phyloP scores from a whole-genome alignment of 1,140 invertebrate genomes.

The Manduca sexta region DNA sequence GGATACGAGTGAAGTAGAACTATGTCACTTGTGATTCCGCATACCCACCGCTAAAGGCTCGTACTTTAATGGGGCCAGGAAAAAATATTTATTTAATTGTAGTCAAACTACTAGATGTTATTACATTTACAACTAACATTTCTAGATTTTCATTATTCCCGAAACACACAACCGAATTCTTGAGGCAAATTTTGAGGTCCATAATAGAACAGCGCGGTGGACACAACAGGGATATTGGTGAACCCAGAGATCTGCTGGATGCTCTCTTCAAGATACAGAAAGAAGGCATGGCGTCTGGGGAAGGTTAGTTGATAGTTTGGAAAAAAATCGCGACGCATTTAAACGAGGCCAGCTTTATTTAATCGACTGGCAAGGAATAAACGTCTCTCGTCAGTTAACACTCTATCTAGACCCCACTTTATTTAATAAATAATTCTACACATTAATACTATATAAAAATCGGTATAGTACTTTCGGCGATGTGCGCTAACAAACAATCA shows the following conservation, averaged over 20 bases:
- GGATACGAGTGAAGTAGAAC: no score
- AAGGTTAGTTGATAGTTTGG: not conserved
- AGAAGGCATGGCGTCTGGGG: not conserved
- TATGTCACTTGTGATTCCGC: not conserved
- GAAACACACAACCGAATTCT: constrained; percentile 11
- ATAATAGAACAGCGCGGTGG: constrained; percentile 26
- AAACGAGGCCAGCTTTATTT: no score
- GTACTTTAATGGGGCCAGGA: not conserved
- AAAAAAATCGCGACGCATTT: no score
- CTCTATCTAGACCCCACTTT: no score
- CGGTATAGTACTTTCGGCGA: no score
- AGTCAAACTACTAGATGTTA: not conserved
- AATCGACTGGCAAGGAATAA: no score
- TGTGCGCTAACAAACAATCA: no score
- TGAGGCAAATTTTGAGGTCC: constrained; percentile 22
- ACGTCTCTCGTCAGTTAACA: no score
- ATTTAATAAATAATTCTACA: no score
- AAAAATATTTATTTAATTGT: not conserved
- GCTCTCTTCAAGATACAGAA: constrained; percentile 7
- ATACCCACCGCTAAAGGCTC: not conserved
- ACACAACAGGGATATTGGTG: not conserved
- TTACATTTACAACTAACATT: constrained; percentile 12
- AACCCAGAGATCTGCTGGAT: constrained; percentile 5
- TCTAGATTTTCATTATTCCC: constrained; percentile 27
- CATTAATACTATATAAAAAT: no score